A percentile compares a stretch with the other conserved stretches of the same genome.
phyloP scores from a whole-genome alignment of 2,888 invertebrate species.

The Hypomecis atomaria region DNA sequence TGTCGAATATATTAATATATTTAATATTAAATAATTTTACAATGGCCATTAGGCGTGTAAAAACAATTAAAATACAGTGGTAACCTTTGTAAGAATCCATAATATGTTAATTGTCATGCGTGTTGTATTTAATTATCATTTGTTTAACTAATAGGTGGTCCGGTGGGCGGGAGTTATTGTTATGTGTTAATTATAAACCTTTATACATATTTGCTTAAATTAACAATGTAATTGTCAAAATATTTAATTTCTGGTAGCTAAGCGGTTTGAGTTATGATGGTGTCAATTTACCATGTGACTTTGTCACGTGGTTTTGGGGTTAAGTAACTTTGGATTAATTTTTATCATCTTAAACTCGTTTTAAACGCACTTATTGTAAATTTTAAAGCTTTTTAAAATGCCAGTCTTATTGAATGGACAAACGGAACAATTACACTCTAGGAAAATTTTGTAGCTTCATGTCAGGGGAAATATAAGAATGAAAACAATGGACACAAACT shows the following conservation, averaged over 20 bases:
- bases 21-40: slow-evolving; percentile 31
- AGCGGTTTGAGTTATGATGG: no score
- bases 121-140: slow-evolving; percentile 65
- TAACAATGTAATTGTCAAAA: slow-evolving; percentile 28
- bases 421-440: no score
- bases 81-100: slow-evolving; percentile 56
- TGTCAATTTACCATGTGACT: no score
- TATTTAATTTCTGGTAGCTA: slow-evolving; percentile 12
- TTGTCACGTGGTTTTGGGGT: no score
- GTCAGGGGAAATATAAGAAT: no score
- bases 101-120: slow-evolving; percentile 61
- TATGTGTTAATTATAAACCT: slow-evolving; percentile 49
- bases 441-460: no score
- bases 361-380: no score
- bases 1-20: slow-evolving; percentile 32
- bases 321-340: no score
- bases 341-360: no score
- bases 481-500: no score
- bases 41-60: slow-evolving; percentile 33
- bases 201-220: slow-evolving; percentile 26
- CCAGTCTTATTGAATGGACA: no score
- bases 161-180: slow-evolving; percentile 55
- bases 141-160: slow-evolving; percentile 60
- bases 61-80: slow-evolving; percentile 49
- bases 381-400: no score